These are phyloP conservation scores for Halcyon leucocephala DNA, from an alignment of 2,797 vertebrate genomes.

Conservation along the genomic window DNA sequence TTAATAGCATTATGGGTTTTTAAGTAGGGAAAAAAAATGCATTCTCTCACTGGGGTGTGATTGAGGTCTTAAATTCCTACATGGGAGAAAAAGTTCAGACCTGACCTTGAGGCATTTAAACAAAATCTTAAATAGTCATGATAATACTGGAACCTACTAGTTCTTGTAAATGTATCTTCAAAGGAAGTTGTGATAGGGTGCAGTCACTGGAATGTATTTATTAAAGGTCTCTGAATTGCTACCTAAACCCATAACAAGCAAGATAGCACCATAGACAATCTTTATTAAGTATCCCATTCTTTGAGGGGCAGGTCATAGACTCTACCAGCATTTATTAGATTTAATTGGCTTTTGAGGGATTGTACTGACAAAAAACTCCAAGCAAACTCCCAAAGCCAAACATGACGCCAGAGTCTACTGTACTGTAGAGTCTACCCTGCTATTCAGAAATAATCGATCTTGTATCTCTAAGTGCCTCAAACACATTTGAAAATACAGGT, in stretches of 20 bases:
- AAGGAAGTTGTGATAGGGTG: not conserved
- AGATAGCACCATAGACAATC: not conserved
- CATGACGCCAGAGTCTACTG: not conserved
- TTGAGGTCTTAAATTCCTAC: constrained; percentile 37
- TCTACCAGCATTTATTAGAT: not conserved
- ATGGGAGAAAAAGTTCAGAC: constrained; percentile 39
- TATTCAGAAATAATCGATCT: not conserved
- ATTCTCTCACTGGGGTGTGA: constrained; percentile 17
- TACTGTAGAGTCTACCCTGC: not conserved
- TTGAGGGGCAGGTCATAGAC: not conserved
- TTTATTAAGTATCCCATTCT: not conserved
- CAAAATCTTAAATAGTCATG: not conserved
- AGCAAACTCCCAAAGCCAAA: not conserved
- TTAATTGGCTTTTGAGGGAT: not conserved
- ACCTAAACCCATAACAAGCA: not conserved
- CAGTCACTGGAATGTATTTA: constrained; percentile 8
- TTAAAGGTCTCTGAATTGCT: constrained; percentile 1
- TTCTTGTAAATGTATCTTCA: constrained; percentile 29
- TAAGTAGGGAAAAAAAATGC: not conserved
- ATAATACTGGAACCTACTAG: constrained; percentile 6
- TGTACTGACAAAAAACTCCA: not conserved
- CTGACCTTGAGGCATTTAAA: constrained; percentile 47
- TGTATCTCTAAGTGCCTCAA: not conserved
- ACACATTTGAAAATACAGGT: not conserved
- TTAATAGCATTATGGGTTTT: constrained; percentile 60